phyloP scores from a whole-genome alignment of 2,797 vertebrate species.

The Eulemur rubriventer region DNA sequence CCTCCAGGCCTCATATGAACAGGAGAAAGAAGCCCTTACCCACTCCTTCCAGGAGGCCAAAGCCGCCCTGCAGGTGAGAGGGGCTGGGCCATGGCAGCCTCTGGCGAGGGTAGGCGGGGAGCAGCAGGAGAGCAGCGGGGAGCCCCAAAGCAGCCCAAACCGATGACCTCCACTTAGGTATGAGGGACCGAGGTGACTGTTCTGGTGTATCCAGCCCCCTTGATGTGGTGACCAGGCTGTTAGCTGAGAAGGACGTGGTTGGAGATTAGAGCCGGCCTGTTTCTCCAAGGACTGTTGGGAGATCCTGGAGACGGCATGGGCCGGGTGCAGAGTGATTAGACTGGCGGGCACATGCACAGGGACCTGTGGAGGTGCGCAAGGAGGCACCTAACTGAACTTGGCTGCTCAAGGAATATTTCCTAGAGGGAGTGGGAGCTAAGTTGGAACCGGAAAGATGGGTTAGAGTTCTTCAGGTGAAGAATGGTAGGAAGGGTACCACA shows the following conservation, averaged over 20 bases:
- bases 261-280: background rate
- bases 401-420: background rate
- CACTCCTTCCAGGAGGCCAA: slow-evolving; percentile 84
- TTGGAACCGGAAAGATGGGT: background rate
- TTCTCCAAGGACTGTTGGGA: background rate
- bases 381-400: background rate
- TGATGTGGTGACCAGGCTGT: background rate
- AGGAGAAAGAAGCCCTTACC: slow-evolving; percentile 83
- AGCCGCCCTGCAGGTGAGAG: slow-evolving; percentile 85
- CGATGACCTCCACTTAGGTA: rapidly evolving
- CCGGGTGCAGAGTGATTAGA: background rate
- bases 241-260: background rate
- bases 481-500: background rate
- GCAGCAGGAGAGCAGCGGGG: background rate
- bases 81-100: background rate
- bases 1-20: slow-evolving; percentile 76
- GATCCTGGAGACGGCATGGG: background rate
- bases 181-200: background rate
- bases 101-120: background rate
- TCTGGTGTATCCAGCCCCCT: background rate
- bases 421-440: background rate
- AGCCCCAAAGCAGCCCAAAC: background rate
- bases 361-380: background rate
- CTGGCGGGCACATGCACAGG: background rate
- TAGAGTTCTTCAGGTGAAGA: background rate